A percentile compares a stretch with the other conserved stretches of the same genome.
Conservation (phyloP, 2,113 vertebrate genomes). For the Petromus typicus region DNA sequence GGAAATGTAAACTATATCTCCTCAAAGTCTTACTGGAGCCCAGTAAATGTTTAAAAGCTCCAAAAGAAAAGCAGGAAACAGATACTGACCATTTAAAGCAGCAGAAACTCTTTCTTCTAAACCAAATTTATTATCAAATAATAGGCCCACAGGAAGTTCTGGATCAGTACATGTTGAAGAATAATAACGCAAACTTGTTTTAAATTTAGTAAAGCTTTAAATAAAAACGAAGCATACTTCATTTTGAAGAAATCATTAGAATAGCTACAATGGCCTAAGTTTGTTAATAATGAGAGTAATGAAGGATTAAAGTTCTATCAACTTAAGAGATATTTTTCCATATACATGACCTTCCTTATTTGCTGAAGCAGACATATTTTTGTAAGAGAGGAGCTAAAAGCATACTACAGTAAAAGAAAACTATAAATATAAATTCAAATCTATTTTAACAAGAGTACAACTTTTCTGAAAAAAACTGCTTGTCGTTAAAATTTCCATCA, state of each 20-base stretch:
- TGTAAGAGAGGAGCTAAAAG: conserved; percentile 47
- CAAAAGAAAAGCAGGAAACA: conserved; percentile 14
- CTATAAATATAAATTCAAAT: conserved; percentile 66
- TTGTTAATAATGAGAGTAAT: conserved; percentile 43
- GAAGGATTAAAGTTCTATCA: conserved; percentile 50
- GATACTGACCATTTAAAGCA: conserved; percentile 14
- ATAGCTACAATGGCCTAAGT: neutral
- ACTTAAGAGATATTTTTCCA: conserved; percentile 20
- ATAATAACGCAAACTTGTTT: conserved; percentile 51
- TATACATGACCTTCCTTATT: neutral
- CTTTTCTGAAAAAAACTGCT: conserved; percentile 65
- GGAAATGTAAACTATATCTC: neutral
- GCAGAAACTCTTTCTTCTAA: neutral
- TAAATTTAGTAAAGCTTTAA: conserved; percentile 61
- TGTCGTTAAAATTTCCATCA: conserved; percentile 79
- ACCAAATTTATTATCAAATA: neutral
- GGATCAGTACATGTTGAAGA: neutral
- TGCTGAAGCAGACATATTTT: conserved; percentile 53
- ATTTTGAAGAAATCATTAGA: conserved; percentile 15
- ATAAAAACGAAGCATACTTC: conserved; percentile 52
- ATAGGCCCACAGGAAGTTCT: neutral
- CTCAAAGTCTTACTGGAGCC: neutral
- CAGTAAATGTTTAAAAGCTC: neutral
- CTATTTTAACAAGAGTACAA: conserved; percentile 69
- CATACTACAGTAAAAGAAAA: conserved; percentile 58